Base-by-base conservation (phyloP, 2,113 vertebrate species). In the Hystrix cristata region DNA sequence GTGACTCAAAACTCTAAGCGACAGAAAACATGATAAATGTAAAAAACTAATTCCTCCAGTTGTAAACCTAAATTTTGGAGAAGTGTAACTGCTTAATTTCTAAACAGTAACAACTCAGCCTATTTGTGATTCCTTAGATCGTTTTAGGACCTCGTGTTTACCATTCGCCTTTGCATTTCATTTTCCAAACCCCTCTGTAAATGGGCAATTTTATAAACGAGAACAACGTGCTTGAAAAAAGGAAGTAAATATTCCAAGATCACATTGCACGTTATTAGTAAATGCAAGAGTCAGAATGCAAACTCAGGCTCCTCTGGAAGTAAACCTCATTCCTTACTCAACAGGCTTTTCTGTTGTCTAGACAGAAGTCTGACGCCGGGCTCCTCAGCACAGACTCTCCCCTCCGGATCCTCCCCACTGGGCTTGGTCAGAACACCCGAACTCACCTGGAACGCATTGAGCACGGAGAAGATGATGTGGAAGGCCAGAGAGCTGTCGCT, bases 391-490 rank as follows among this genome's bases (percentile, higher is more conserved):
- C 23, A 87, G 76, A 88, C 21, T 2, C 25, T 59, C n/a, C 82
- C 31, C 78, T 38, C 34, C 19, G 27, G 23, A 51, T 64, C 27
- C 18, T 80, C n/a, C 69, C 8, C 5, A 55, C 53, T 46, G 46
- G 3, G 67, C 53, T 53, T 48, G 18, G 3, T 62, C 23, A 16
- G 21, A 21, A 59, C 21, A 31, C 38, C 31, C 31, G 55, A n/a
- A 79, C 97, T 97, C 97, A 99, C 99, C 99, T 99, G 99, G 84
- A 99, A 98, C 38, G 99, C 98, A 0, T 99, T 99, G 85, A 99
- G 99, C 90, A 99, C 91, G 0, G 99, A 98, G 71, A 99, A 99
- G 0, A 98, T 78, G 6, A 99, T 0, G 0, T 99, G 98, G 96
- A 99, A 97, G 0, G 59, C 92, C 96, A 98, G 98, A 0, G 48